A percentile compares a stretch with the other conserved stretches of the same genome.
phyloP scores from a whole-genome alignment of 1,140 invertebrate genomes.

The Drosophila tsacasi region DNA sequence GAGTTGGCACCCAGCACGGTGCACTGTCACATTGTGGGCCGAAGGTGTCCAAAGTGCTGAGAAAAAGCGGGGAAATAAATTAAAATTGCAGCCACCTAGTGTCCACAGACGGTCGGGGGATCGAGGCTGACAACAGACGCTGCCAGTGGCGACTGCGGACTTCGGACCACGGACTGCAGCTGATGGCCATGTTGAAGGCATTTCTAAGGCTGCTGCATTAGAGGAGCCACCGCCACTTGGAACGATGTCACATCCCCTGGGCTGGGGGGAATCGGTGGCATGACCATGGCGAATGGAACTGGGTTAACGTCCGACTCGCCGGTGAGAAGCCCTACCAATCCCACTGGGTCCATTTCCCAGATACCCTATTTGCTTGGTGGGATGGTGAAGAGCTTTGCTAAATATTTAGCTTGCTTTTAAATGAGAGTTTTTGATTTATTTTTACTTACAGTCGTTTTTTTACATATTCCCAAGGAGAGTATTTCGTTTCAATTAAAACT shows the following conservation, averaged over 20 bases:
- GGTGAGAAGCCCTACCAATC: slow-evolving; percentile 58
- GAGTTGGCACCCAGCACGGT: slow-evolving; percentile 44
- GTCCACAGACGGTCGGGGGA: slow-evolving; percentile 35
- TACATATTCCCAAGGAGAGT: not conserved
- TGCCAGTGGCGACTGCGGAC: slow-evolving; percentile 22
- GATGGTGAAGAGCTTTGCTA: not conserved
- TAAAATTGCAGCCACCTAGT: slow-evolving; percentile 66
- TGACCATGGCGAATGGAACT: slow-evolving; percentile 58
- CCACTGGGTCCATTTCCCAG: slow-evolving; percentile 29
- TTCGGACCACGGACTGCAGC: slow-evolving; percentile 19
- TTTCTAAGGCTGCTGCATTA: slow-evolving; percentile 74
- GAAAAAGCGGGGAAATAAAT: slow-evolving; percentile 57
- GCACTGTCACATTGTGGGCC: slow-evolving; percentile 32
- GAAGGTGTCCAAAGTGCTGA: slow-evolving; percentile 49
- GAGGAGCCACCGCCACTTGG: slow-evolving; percentile 41
- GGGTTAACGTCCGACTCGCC: slow-evolving; percentile 64
- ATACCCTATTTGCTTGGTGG: slow-evolving; percentile 8
- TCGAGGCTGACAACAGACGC: slow-evolving; percentile 33
- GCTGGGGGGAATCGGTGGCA: not conserved
- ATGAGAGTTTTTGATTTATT: too few species aligned
- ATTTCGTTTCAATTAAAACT: not conserved
- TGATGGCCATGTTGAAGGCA: slow-evolving; percentile 54
- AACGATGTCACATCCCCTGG: slow-evolving; percentile 44
- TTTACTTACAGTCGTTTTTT: not conserved
- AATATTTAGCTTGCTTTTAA: not conserved